Conservation (phyloP, 2,888 invertebrate genomes). For the Selenia dentaria region DNA sequence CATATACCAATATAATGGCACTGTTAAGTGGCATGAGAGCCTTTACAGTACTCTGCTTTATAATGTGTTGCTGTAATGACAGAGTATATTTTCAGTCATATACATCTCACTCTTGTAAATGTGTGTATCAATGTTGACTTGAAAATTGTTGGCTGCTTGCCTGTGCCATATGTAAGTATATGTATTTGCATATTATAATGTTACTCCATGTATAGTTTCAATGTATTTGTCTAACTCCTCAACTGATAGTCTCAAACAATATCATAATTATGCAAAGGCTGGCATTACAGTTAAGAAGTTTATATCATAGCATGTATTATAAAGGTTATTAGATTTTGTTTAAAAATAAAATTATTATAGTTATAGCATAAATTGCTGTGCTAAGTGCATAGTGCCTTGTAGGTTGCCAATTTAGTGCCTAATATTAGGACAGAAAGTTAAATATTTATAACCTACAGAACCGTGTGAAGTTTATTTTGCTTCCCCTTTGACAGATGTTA, state of each 20-base stretch:
- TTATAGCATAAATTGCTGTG: slow-evolving; percentile 77
- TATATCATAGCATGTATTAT: slow-evolving; percentile 31
- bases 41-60: too few species aligned
- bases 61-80: too few species aligned
- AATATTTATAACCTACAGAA: slow-evolving; percentile 43
- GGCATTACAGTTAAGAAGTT: slow-evolving; percentile 32
- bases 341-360: slow-evolving; percentile 51
- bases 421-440: slow-evolving; percentile 64
- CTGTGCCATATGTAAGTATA: too few species aligned
- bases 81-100: too few species aligned
- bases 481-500: slow-evolving; percentile 5
- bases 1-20: too few species aligned
- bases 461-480: slow-evolving; percentile 8
- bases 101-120: too few species aligned
- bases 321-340: slow-evolving; percentile 40
- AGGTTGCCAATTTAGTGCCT: slow-evolving; percentile 86
- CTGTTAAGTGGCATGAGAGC: too few species aligned
- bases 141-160: too few species aligned
- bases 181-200: too few species aligned
- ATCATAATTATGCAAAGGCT: slow-evolving; percentile 11
- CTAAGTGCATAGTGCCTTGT: slow-evolving; percentile 85
- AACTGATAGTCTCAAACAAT: slow-evolving; percentile 4
- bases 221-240: slow-evolving; percentile 1
- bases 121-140: too few species aligned
- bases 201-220: too few species aligned